Evolutionary conservation across 2,113 vertebrate species (phyloP), one percentile per base, ranked within the genome.

Genomic region (Perccottus glenii): DNA sequence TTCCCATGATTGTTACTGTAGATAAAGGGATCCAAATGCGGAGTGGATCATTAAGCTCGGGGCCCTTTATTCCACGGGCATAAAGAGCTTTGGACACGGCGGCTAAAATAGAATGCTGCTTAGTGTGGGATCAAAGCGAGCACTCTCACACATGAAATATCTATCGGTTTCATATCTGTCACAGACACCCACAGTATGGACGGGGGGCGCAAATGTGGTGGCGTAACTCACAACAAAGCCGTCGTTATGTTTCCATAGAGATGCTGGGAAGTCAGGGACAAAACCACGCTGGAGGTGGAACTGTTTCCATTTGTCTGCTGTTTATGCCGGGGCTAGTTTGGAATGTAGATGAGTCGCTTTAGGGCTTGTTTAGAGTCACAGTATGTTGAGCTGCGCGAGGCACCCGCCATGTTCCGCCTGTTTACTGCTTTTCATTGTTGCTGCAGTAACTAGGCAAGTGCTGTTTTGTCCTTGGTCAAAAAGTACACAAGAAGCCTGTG

Each of bases 261-360:
- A 85, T 70, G 71, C 55, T 5, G 57, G 59, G 73, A 77, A 73
- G 78, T 78, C 43, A 46, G 36, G 62, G 63, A 64, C 78, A 73
- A 67, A 77, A 81, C 85, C 77, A 62, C 50, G 33, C 63, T 71
- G 73, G 67, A 86, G 70, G 79, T 78, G 84, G 85, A 84, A 85
- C 65, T 85, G 66, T 81, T 83, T 68, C 83, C 75, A 80, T 84
- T 85, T 85, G 87, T 89, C 82, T 67, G 57, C 79, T 38, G 73
- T 85, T 85, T 78, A 85, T 86, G 81, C 73, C 56, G 52, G 69
- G 87, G 85, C 88, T 73, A 86, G 83, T 87, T 84, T 81, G 88
- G 91, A 92, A 93, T 93, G 86, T 82, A 85, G 89, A 92, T 88
- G 83, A 90, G 89, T 82, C 81, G 87, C 87, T 91, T 88, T 81